Base-by-base conservation (phyloP, 1,140 invertebrate species). In the Penaeus chinensis region DNA sequence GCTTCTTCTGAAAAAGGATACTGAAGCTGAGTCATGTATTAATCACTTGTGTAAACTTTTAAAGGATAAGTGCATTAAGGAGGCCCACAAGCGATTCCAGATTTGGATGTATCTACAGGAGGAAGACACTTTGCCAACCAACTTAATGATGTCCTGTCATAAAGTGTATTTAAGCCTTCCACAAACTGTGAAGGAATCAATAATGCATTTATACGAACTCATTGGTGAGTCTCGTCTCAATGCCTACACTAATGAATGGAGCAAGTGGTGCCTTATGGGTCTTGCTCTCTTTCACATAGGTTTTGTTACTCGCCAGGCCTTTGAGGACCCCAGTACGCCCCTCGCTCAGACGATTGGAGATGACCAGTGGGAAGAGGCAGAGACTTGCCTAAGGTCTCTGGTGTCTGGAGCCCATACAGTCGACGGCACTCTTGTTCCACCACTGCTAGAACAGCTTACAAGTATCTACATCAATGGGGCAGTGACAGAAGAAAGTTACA, bases 281-380 rank as follows among this genome's bases (percentile, higher is more conserved):
- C 87, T 89, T 19, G 85, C 89, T 24, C 63, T 90, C 42, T 89
- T 88, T 37, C 89, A 90, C 65, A 89, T 89, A 27, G 87, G 80
- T 1, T 87, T 90, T 71, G 85, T 89, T 61, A 86, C 87, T 19
- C 84, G 89, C 18, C 89, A 90, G 71, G 82, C 84, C 18, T 63
- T 90, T 5, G 83, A 82, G 18, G 79, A 85, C 24, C 82, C 86
- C 76, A 66, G 54, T 54, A 82, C 84, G 19, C 78, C 84, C 54
- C 63, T 89, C 32, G 82, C 85, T 7, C 80, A 81, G 22, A 65
- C 63, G 22, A 76, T 90, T 3, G 85, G 87, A 16, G 89, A 90
- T 42, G 13, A 66, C 63, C 87, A 90, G 77, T 90, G 89, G 89
- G 66, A 84, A 62, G 87, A 90, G 81, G 84, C 87, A 24, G 89